Evolutionary conservation across 2,888 invertebrate genomes (phyloP), one percentile per base, ranked within the genome.

Genomic region (Callimorpha dominula): DNA sequence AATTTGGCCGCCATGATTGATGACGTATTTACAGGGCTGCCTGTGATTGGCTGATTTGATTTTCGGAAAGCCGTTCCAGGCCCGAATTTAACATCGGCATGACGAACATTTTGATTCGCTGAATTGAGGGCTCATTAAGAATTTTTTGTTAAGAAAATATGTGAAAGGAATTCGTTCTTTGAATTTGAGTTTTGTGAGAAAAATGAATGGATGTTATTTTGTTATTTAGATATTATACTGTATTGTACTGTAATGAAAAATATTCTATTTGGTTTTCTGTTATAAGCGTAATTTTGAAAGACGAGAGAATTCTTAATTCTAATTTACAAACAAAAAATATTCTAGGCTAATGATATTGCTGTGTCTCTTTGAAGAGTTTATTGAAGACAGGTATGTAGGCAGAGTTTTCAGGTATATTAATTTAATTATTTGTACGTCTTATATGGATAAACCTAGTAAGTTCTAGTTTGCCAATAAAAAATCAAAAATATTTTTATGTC

Each of bases 11-110:
- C 86, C 87, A 89, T 91, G 90, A 91, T 90, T 89, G 89, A 91
- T 91, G 89, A 90, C 88, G 89, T 89, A 88, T 89, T 88, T 87
- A 88, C 84, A 77, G 81, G 80, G 80, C 80, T 82, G 80, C 77
- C 87, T 84, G 86, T 91, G 91, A 92, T 91, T 91, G 91, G 91
- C 85, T 91, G 91, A 92, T 92, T 91, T 88, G 87, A 92, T 90
- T 91, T 89, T 86, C 80, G 82, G 84, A 84, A 85, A 85, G 85
- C 80, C 85, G 85, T 88, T 89, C 85, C 82, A 82, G 85, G 88
- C 81, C 84, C 81, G 82, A 89, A 89, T 89, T 86, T 86, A 86
- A 83, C 85, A 82, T 81, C 74, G 85, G 81, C 82, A 81, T 85
- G 83, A 81, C 82, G 88, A 86, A 88, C 82, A 80, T 86, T 88